Conservation (phyloP, 2,888 invertebrate genomes). For the Smittia aterrima region DNA sequence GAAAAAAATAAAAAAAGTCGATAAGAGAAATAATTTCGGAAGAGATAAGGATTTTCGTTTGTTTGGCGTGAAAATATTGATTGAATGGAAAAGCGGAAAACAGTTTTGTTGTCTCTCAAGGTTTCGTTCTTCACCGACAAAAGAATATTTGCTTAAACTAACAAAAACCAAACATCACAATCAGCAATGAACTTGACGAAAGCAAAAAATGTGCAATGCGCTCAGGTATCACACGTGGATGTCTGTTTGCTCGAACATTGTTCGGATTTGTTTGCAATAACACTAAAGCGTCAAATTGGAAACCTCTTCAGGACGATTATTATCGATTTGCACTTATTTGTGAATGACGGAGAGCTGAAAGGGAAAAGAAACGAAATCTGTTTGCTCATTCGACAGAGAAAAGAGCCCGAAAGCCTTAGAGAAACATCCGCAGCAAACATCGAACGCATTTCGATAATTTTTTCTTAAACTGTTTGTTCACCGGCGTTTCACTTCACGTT, state of each 20-base stretch:
- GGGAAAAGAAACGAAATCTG: background rate
- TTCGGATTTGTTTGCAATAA: slow-evolving; percentile 15
- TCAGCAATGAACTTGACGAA: slow-evolving; percentile 20
- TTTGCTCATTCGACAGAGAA: background rate
- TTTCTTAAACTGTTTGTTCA: background rate
- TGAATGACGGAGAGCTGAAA: background rate
- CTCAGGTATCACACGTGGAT: background rate
- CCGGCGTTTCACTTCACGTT: background rate
- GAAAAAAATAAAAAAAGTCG: background rate
- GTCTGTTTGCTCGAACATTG: background rate
- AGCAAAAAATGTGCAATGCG: background rate
- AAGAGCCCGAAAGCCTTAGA: background rate
- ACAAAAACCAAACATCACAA: background rate
- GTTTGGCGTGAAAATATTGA: background rate
- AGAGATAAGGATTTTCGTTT: slow-evolving; percentile 3
- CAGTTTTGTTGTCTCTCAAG: background rate
- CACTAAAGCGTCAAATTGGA: background rate
- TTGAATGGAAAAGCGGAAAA: background rate
- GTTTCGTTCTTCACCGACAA: background rate
- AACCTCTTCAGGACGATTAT: background rate
- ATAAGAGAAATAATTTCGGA: background rate
- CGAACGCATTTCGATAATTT: background rate
- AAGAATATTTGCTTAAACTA: background rate
- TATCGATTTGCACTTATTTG: slow-evolving; percentile 41
- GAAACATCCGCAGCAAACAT: slow-evolving; percentile 33